phyloP scores from a whole-genome alignment of 2,113 vertebrate genomes.

The Eublepharis macularius region DNA sequence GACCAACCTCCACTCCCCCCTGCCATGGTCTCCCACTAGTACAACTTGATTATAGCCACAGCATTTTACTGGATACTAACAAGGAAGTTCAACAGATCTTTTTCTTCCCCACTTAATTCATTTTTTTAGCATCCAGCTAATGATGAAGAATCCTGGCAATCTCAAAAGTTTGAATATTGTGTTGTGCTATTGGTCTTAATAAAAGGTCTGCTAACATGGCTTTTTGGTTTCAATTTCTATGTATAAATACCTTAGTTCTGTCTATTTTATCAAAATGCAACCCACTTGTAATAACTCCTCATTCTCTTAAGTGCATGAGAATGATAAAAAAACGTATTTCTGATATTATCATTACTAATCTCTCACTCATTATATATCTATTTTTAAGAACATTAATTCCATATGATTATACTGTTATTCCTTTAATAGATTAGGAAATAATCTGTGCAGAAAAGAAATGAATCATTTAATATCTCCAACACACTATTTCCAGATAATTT shows the following conservation, averaged over 20 bases:
- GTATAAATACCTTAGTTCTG: background rate
- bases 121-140: too few relatives aligned
- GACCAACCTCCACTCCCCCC: too few relatives aligned
- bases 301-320: constrained; percentile 18
- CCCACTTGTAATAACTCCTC: background rate
- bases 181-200: too few relatives aligned
- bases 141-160: too few relatives aligned
- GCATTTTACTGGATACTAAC: too few relatives aligned
- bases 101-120: too few relatives aligned
- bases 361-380: constrained; percentile 47
- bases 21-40: too few relatives aligned
- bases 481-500: constrained; percentile 58
- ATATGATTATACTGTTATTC: constrained; percentile 67
- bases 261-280: constrained; percentile 23
- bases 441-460: constrained; percentile 59
- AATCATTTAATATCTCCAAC: constrained; percentile 58
- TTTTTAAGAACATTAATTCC: constrained; percentile 64
- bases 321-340: constrained; percentile 38
- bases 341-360: constrained; percentile 55
- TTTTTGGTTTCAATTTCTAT: constrained; percentile 16
- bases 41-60: too few relatives aligned
- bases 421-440: constrained; percentile 63
- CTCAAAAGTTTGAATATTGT: too few relatives aligned
- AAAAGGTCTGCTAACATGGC: too few relatives aligned
- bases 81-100: too few relatives aligned